Percentiles rank a stretch among this genome's conserved stretches.
These are phyloP conservation scores for Carollia perspicillata DNA, from an alignment of 2,113 vertebrate species.

Conservation along the genomic window DNA sequence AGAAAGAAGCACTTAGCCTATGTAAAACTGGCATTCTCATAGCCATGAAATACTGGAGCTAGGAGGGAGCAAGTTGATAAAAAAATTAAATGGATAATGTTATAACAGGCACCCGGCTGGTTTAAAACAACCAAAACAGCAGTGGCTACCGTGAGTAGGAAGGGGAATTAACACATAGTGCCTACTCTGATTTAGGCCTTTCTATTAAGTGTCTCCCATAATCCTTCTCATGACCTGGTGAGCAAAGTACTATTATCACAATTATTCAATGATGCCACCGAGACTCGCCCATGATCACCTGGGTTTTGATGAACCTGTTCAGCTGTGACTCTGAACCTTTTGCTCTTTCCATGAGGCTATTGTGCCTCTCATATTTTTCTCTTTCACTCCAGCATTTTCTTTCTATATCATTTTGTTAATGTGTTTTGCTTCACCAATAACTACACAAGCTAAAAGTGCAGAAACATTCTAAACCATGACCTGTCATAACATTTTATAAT, in stretches of 20 bases:
- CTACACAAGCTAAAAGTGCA: not conserved
- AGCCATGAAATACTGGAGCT: not conserved
- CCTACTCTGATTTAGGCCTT: not conserved
- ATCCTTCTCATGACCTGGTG: not conserved
- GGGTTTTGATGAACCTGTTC: not conserved
- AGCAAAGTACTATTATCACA: not conserved
- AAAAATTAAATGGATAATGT: not conserved
- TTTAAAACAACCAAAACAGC: not conserved
- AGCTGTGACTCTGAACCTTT: not conserved
- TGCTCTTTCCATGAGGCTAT: not conserved
- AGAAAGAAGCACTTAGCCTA: not conserved
- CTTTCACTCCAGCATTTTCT: not conserved
- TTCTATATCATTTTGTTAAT: not conserved
- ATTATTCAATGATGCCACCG: not conserved
- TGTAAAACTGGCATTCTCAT: not conserved
- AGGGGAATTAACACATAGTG: not conserved
- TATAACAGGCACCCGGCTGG: not conserved
- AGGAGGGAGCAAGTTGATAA: not conserved
- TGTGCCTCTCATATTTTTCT: not conserved
- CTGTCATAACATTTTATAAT: not conserved
- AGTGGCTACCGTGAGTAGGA: not conserved
- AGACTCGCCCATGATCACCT: not conserved
- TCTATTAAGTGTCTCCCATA: not conserved
- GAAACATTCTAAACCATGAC: not conserved
- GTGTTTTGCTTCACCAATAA: not conserved